Percentiles rank a stretch among this genome's conserved stretches.
These are phyloP conservation scores for Mungos mungo DNA, from an alignment of 2,113 vertebrate genomes.

Conservation along the genomic window DNA sequence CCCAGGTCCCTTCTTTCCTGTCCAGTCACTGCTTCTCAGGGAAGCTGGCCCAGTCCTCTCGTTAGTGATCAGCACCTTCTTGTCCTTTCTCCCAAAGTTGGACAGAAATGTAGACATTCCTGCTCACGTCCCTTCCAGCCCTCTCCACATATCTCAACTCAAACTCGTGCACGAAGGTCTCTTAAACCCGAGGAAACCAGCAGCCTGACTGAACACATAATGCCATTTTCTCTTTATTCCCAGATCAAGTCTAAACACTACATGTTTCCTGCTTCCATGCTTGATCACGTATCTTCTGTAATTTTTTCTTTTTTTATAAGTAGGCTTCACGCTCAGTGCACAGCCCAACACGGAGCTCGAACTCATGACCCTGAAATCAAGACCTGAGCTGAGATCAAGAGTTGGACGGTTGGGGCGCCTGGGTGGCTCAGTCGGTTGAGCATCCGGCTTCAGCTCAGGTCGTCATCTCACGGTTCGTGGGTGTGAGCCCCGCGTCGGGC, in stretches of 20 bases:
- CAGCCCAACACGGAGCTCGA: too few relatives aligned
- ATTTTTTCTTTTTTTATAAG: background rate
- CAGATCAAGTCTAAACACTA: background rate
- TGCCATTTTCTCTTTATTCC: background rate
- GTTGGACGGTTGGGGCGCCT: too few relatives aligned
- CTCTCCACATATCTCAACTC: background rate
- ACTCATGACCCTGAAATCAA: too few relatives aligned
- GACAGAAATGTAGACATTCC: background rate
- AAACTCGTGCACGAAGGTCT: background rate
- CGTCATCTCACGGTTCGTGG: too few relatives aligned
- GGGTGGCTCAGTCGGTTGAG: too few relatives aligned
- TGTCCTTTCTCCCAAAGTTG: background rate
- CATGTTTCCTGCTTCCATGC: background rate
- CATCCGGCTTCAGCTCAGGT: too few relatives aligned
- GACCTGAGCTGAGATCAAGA: too few relatives aligned
- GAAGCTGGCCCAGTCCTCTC: background rate
- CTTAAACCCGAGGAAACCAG: background rate
- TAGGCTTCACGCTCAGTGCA: too few relatives aligned
- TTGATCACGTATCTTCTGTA: background rate
- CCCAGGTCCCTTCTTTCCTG: background rate
- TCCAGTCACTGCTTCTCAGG: background rate
- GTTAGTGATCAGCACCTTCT: background rate
- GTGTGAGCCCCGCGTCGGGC: too few relatives aligned
- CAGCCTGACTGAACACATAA: background rate
- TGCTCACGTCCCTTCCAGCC: background rate